phyloP scores from a whole-genome alignment of 1,140 invertebrate genomes.

The Diploscapter pachys region DNA sequence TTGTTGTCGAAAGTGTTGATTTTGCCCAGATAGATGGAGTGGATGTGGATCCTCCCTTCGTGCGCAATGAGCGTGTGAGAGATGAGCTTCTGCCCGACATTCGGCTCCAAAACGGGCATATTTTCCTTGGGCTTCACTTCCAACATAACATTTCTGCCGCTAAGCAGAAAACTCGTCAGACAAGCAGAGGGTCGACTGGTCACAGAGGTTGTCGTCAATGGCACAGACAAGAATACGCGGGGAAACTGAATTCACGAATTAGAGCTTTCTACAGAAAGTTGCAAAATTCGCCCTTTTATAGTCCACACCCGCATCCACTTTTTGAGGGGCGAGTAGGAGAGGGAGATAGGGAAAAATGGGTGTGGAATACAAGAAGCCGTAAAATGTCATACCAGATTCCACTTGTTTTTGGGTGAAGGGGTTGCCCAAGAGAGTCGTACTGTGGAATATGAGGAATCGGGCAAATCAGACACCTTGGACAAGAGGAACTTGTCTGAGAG shows the following conservation, averaged over 20 bases:
- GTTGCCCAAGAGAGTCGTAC: slow-evolving; percentile 41
- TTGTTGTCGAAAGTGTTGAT: too few relatives aligned
- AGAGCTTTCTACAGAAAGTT: background rate
- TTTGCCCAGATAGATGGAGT: background rate
- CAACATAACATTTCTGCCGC: slow-evolving; percentile 45
- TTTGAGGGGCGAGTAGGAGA: too few relatives aligned
- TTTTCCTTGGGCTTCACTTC: slow-evolving; percentile 40
- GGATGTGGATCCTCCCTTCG: slow-evolving; percentile 22
- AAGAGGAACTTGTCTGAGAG: background rate
- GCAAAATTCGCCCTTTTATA: background rate
- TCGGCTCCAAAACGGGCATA: slow-evolving; percentile 36
- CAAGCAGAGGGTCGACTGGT: slow-evolving; percentile 47
- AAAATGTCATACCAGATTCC: slow-evolving; percentile 32
- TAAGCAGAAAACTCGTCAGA: slow-evolving; percentile 41
- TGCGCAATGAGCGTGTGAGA: slow-evolving; percentile 18
- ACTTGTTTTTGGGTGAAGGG: slow-evolving; percentile 40
- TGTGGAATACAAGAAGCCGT: background rate
- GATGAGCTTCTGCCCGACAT: slow-evolving; percentile 40
- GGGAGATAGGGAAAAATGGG: background rate
- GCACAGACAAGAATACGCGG: slow-evolving; percentile 29
- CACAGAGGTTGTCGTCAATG: slow-evolving; percentile 43
- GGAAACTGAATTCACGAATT: slow-evolving; percentile 35
- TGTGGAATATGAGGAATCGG: slow-evolving; percentile 19
- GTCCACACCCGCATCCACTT: background rate
- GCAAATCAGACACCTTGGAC: background rate